phyloP scores from a whole-genome alignment of 2,797 vertebrate species.

The Takifugu rubripes region DNA sequence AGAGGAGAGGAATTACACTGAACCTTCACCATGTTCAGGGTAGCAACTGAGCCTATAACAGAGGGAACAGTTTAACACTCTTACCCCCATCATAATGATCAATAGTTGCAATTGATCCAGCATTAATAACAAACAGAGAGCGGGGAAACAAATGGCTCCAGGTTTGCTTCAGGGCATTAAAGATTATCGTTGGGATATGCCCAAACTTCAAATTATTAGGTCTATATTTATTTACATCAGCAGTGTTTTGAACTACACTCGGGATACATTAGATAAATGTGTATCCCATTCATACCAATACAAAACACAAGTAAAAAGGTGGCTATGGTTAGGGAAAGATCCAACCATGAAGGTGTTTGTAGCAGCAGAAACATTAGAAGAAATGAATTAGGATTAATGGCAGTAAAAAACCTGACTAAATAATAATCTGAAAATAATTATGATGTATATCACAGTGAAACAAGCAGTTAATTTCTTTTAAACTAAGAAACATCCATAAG shows the following conservation, averaged over 20 bases:
- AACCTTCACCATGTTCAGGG: too few relatives aligned
- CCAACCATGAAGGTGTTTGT: constrained; percentile 60
- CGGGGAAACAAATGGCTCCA: constrained; percentile 24
- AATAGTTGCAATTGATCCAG: constrained; percentile 43
- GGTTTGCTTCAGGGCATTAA: constrained; percentile 10
- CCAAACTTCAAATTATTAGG: constrained; percentile 28
- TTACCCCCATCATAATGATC: constrained; percentile 37
- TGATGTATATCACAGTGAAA: constrained; percentile 53
- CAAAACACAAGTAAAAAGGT: constrained; percentile 14
- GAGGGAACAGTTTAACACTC: constrained; percentile 1
- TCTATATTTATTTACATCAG: constrained; percentile 48
- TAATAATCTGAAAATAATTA: constrained; percentile 60
- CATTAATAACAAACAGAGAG: constrained; percentile 34
- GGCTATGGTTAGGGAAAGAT: constrained; percentile 31
- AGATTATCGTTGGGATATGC: constrained; percentile 45
- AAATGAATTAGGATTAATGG: constrained; percentile 66
- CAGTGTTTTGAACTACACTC: constrained; percentile 49
- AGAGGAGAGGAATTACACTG: too few relatives aligned
- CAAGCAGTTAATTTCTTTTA: constrained; percentile 49
- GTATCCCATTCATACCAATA: constrained; percentile 36
- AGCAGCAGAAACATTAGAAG: constrained; percentile 58
- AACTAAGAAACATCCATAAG: constrained; percentile 44
- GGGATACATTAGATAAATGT: constrained; percentile 57
- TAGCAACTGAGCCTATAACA: too few relatives aligned
- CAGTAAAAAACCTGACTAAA: constrained; percentile 59